Conservation (phyloP, 1,140 invertebrate genomes). For the Mylabris phalerata region DNA sequence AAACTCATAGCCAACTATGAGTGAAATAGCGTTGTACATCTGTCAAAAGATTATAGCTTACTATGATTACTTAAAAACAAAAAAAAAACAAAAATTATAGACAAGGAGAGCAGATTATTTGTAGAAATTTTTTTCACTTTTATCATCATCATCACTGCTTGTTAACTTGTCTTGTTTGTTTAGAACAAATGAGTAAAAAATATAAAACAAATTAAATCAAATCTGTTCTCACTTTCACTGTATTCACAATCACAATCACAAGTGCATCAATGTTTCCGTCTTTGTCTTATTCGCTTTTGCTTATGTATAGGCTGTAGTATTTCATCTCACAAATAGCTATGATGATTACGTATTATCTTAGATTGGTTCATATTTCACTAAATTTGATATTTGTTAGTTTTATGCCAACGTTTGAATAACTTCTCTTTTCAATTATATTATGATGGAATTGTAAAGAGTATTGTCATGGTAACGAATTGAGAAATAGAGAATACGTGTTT, state of each 20-base stretch:
- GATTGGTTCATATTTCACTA: too few relatives aligned
- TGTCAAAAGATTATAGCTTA: neutral
- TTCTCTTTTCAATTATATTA: neutral
- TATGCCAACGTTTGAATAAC: too few relatives aligned
- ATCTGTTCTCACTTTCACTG: slow-evolving; percentile 22
- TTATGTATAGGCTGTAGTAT: too few relatives aligned
- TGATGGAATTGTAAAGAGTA: neutral
- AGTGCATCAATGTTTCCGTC: too few relatives aligned
- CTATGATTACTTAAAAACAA: neutral
- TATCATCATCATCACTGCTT: neutral
- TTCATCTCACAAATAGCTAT: too few relatives aligned
- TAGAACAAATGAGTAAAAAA: too few relatives aligned
- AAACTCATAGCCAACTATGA: too few relatives aligned
- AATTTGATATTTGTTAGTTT: too few relatives aligned
- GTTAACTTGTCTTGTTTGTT: too few relatives aligned
- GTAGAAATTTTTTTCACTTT: neutral
- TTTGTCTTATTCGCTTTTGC: slow-evolving; percentile 13
- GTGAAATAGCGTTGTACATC: too few relatives aligned
- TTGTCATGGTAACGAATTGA: neutral
- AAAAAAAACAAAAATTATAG: neutral
- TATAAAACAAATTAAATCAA: neutral
- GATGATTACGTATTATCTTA: too few relatives aligned
- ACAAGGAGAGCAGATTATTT: slow-evolving; percentile 29
- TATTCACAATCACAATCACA: slow-evolving; percentile 24
- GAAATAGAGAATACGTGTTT: neutral